Percentiles rank a stretch among this genome's conserved stretches.
Evolutionary conservation across 2,888 invertebrate genomes (phyloP).

Genomic region (Tiliacea citrago): DNA sequence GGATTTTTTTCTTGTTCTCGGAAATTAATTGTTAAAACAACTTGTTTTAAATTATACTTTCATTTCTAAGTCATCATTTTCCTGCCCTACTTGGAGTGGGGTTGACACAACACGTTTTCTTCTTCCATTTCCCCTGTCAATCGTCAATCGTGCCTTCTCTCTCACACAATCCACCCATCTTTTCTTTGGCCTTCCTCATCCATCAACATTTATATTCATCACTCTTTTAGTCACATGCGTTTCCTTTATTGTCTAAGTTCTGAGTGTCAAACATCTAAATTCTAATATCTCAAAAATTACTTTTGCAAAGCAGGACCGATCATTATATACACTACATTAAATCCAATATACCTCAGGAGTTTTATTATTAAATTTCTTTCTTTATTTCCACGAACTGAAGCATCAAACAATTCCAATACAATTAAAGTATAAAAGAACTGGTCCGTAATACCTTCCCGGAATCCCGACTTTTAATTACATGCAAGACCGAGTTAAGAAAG

Average conservation of each 20-base stretch:
- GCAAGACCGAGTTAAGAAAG: conserved; percentile 39
- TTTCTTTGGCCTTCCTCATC: no score
- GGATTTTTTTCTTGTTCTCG: not conserved
- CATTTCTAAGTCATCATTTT: no score
- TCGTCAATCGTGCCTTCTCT: no score
- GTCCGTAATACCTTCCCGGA: not conserved
- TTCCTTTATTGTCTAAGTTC: not conserved
- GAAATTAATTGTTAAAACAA: not conserved
- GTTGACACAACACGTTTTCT: no score
- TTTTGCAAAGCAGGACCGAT: not conserved
- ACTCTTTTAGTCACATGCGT: no score
- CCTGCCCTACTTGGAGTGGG: no score
- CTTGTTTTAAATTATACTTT: not conserved
- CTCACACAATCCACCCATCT: no score
- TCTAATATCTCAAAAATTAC: conserved; percentile 1
- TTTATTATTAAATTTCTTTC: not conserved
- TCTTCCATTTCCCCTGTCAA: no score
- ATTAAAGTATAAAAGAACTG: conserved; percentile 31
- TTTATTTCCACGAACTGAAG: not conserved
- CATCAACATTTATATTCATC: no score
- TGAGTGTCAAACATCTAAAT: not conserved
- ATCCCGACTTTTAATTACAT: conserved; percentile 42
- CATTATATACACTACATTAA: not conserved
- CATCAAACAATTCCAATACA: conserved; percentile 33
- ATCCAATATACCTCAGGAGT: not conserved